Percentiles rank a stretch among this genome's conserved stretches.
phyloP scores from a whole-genome alignment of 2,113 vertebrate genomes.

The Rhinolophus ferrumequinum region DNA sequence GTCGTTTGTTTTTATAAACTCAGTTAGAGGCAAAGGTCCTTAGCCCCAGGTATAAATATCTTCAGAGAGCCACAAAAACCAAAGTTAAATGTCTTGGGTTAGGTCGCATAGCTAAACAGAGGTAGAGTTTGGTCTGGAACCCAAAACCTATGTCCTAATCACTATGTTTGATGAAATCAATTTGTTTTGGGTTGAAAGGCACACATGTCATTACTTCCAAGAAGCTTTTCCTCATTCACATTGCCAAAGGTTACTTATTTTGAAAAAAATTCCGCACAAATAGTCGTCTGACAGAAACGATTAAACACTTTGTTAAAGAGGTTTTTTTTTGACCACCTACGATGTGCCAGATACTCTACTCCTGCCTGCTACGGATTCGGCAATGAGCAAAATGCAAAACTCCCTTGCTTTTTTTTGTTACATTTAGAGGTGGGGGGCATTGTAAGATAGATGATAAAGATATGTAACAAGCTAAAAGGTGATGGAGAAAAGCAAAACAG shows the following conservation, averaged over 20 bases:
- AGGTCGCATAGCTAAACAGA: neutral
- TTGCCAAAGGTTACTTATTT: slow-evolving; percentile 27
- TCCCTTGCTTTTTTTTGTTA: neutral
- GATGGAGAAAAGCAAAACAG: neutral
- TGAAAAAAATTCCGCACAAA: neutral
- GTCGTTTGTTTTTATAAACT: neutral
- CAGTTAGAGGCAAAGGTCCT: neutral
- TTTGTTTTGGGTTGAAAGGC: slow-evolving; percentile 39
- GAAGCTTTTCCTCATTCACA: slow-evolving; percentile 18
- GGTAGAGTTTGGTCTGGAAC: neutral
- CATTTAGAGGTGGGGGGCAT: neutral
- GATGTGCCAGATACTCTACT: neutral
- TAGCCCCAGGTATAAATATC: neutral
- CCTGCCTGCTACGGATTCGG: neutral
- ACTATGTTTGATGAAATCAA: neutral
- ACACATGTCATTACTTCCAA: neutral
- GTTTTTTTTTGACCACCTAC: neutral
- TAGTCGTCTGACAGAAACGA: neutral
- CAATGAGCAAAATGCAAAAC: neutral
- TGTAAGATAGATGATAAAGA: neutral
- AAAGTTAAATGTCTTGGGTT: slow-evolving; percentile 4
- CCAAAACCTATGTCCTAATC: neutral
- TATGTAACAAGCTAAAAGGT: neutral
- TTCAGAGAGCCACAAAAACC: slow-evolving; percentile 10
- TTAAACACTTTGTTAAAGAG: neutral